Evolutionary conservation across 1,140 invertebrate genomes (phyloP), one percentile per base, ranked within the genome.

Genomic region (Lordiphosa stackelbergi): DNA sequence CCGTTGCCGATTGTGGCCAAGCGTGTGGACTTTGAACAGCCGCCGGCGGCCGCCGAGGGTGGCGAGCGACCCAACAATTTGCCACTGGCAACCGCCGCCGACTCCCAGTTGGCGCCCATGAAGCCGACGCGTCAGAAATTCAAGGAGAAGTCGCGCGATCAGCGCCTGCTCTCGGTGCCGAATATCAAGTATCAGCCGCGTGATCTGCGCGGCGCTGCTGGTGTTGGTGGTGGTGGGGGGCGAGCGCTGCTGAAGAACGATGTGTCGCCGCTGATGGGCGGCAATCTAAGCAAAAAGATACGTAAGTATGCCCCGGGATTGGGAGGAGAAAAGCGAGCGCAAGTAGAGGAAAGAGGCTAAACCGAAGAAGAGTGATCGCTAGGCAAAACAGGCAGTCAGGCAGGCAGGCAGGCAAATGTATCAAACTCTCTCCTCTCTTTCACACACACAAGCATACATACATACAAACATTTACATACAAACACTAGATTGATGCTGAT

Each of bases 281-380:
- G 92, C 75, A 93, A 91, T 90, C 89, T 95, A 72, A 93, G 94
- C 89, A 91, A 93, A 87, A 91, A 93, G 90, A 94, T 95, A 91
- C 94, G 94, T 95, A 94, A 95, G 94, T 95, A 91, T 91, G 85
- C 43, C 65, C 64, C 65, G 19, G 19, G 19, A 19, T 3, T 10
- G 19, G 9, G 41, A 24, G 9, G 43, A 46, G 43, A 46, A 46
- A 46, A 46, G 43, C 43, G 24, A 34, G 43, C 43, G 43, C n/a
- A 24, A 11, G 43, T 46, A 31, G 43, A 46, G 43, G 43, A 46
- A 46, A 28, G 16, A 41, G 12, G 12, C 28, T 31, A 46, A 12
- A 5, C 24, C 22, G n/a, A 12, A 45, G 28, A 48, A 59, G 48
- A 52, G 48, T 49, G 41, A 60, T 46, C 36, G 42, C 51, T 51